Percentiles rank a stretch among this genome's conserved stretches.
Conservation (phyloP, 2,888 invertebrate species). For the Eledona agricola region DNA sequence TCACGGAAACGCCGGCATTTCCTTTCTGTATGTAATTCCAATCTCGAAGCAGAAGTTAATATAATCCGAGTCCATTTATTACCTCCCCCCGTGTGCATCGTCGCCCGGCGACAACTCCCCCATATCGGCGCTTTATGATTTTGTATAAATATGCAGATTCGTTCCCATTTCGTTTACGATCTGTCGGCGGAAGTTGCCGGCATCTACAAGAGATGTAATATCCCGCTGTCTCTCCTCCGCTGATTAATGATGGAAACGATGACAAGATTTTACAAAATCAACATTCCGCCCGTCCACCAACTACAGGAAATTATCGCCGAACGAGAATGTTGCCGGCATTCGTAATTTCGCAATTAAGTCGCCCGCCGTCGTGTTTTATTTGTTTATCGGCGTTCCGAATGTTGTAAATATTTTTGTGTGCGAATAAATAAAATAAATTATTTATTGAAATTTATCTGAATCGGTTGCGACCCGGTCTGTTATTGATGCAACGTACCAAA, state of each 20-base stretch:
- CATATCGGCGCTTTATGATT: slow-evolving; percentile 51
- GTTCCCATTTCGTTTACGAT: slow-evolving; percentile 59
- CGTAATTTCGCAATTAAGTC: slow-evolving; percentile 46
- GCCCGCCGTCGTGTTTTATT: slow-evolving; percentile 20
- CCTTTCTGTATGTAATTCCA: slow-evolving; percentile 30
- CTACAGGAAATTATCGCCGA: slow-evolving; percentile 55
- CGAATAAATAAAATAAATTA: neutral
- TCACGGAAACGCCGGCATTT: slow-evolving; percentile 29
- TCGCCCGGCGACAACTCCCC: slow-evolving; percentile 12
- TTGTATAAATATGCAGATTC: slow-evolving; percentile 61
- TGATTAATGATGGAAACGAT: slow-evolving; percentile 60
- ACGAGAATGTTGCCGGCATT: slow-evolving; percentile 51
- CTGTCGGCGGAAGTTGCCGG: slow-evolving; percentile 57
- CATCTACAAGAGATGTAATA: slow-evolving; percentile 61
- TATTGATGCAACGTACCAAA: slow-evolving; percentile 17
- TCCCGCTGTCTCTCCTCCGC: slow-evolving; percentile 59
- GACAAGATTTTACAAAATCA: slow-evolving; percentile 54
- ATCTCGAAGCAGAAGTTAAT: slow-evolving; percentile 29
- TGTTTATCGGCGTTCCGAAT: slow-evolving; percentile 1
- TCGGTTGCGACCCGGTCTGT: slow-evolving; percentile 2
- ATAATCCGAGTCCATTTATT: slow-evolving; percentile 39
- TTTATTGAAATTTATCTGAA: slow-evolving; percentile 1
- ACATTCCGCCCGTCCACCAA: slow-evolving; percentile 48
- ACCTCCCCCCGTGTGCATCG: slow-evolving; percentile 28
- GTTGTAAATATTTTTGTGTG: too few species aligned